phyloP scores from a whole-genome alignment of 2,888 invertebrate genomes.

The Liopterus haemorrhoidalis region DNA sequence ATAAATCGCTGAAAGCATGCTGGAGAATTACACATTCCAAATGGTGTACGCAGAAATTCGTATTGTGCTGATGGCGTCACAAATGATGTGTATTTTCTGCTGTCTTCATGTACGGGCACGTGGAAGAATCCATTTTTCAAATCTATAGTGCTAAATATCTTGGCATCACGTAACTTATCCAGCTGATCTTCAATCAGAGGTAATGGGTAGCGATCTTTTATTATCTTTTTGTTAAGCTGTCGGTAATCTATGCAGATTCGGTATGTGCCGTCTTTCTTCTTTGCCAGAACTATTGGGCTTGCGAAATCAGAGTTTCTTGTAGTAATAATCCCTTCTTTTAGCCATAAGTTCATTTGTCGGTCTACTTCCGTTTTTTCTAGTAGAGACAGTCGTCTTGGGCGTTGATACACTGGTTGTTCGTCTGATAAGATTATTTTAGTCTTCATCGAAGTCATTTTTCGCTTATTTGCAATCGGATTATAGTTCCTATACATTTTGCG shows the following conservation, averaged over 20 bases:
- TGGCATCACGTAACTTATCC: not conserved
- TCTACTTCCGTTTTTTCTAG: conserved; percentile 1
- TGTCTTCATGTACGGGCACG: not conserved
- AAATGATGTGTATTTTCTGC: not conserved
- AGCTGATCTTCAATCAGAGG: not conserved
- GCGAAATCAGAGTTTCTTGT: not conserved
- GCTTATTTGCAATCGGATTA: too few relatives aligned
- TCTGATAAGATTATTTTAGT: conserved; percentile 1
- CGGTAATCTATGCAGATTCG: not conserved
- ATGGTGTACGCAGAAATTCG: not conserved
- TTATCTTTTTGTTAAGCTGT: conserved; percentile 2
- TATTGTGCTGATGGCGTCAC: not conserved
- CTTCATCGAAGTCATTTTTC: too few relatives aligned
- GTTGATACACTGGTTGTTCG: not conserved
- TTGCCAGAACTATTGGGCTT: not conserved
- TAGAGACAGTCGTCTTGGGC: not conserved
- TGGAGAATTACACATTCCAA: not conserved
- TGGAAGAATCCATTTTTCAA: not conserved
- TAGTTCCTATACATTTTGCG: too few relatives aligned
- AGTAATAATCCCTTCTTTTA: conserved; percentile 1
- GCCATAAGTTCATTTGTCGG: not conserved
- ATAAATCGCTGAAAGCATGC: not conserved
- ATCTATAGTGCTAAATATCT: not conserved
- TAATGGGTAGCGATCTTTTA: not conserved
- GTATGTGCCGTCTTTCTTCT: not conserved